Evolutionary conservation across 2,113 vertebrate species (phyloP).

Genomic region (Ovis canadensis): DNA sequence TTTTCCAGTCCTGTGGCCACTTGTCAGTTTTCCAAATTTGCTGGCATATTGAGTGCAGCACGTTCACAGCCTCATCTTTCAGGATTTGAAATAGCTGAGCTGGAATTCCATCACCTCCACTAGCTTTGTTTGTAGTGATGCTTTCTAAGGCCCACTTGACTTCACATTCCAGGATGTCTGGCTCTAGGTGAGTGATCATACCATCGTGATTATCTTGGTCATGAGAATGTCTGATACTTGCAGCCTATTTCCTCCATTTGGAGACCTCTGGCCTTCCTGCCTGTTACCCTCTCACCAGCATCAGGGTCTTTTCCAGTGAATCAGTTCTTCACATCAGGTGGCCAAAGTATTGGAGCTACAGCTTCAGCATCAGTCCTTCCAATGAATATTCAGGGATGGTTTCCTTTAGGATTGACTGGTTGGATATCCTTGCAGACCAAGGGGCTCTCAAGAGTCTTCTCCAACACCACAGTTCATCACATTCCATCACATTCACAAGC

Average conservation of each 20-base stretch:
- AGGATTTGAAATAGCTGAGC: too few species aligned
- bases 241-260: neutral
- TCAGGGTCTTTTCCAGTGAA: neutral
- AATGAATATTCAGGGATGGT: neutral
- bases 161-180: too few species aligned
- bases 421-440: neutral
- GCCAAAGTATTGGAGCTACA: neutral
- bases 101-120: too few species aligned
- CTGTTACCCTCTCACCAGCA: neutral
- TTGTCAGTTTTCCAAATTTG: too few species aligned
- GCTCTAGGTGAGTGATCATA: too few species aligned
- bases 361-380: neutral
- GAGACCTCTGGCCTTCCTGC: neutral
- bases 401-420: neutral
- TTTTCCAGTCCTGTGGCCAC: too few species aligned
- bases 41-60: too few species aligned
- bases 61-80: too few species aligned
- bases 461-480: neutral
- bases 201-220: too few species aligned
- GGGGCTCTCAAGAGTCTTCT: neutral
- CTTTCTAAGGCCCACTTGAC: too few species aligned
- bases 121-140: too few species aligned
- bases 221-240: neutral
- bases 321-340: neutral
- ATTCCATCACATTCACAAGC: neutral